These are phyloP conservation scores for Mimas tiliae DNA, from an alignment of 2,888 invertebrate species.

Conservation along the genomic window DNA sequence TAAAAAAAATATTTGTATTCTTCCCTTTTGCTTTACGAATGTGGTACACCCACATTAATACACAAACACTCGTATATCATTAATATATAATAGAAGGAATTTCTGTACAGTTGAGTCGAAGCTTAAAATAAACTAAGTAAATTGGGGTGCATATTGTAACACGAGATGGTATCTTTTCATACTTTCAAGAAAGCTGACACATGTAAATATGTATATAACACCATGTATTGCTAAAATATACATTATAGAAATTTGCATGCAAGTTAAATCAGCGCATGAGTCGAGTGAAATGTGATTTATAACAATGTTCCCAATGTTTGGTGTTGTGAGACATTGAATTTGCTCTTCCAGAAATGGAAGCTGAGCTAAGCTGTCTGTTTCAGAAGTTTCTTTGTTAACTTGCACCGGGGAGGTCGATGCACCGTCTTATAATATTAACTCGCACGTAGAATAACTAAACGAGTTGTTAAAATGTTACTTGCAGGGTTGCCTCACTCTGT, in stretches of 20 bases:
- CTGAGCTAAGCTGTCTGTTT: conserved; percentile 47
- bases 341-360: conserved; percentile 70
- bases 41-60: neutral
- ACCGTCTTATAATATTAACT: conserved; percentile 33
- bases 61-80: too few species aligned
- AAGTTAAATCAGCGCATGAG: conserved; percentile 61
- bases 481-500: neutral
- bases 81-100: neutral
- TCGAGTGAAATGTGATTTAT: conserved; percentile 66
- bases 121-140: neutral
- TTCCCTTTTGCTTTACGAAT: neutral
- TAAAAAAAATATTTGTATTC: too few species aligned
- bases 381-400: conserved; percentile 59
- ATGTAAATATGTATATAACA: conserved; percentile 1
- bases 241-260: conserved; percentile 32
- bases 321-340: conserved; percentile 59
- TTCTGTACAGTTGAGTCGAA: neutral
- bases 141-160: neutral
- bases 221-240: neutral
- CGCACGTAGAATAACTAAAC: conserved; percentile 2
- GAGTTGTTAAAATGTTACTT: conserved; percentile 2
- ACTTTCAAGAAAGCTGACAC: neutral
- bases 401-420: conserved; percentile 43
- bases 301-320: conserved; percentile 67
- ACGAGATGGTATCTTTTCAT: neutral